Evolutionary conservation across 2,888 invertebrate species (phyloP), one percentile per base, ranked within the genome.

Genomic region (Cybosia mesomella): DNA sequence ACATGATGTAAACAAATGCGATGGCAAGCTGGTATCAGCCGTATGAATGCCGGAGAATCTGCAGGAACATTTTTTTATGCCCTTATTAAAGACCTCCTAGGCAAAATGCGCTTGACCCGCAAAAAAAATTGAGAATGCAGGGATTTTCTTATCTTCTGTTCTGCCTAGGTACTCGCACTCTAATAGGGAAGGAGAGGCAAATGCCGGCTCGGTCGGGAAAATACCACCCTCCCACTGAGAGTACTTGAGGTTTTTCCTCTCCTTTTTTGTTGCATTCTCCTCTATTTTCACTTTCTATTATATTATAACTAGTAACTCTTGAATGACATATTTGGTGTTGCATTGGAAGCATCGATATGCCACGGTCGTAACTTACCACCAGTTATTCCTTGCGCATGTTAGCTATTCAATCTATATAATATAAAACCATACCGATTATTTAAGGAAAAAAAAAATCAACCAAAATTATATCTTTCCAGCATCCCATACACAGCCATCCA

Each of bases 401-500:
- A n/a, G n/a, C n/a, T n/a, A n/a, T n/a, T 43, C 18, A 39, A 2
- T 10, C 39, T 4, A 7, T 18, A 18, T 18, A 11, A 13, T 36
- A 18, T 43, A 43, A 1, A 43, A 43, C 49, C 43, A 39, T 39
- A 39, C 15, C 18, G 5, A 15, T 43, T 18, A n/a, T 43, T 2
- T 18, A 43, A 3, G 18, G 7, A 43, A 1, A 18, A 43, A 43
- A 18, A 43, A 18, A 43, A 18, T 43, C 43, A 43, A 5, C 15
- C 18, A 7, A 1, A 43, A 39, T 4, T 54, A 24, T n/a, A 34
- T 36, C 22, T 55, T 92, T 92, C 65, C 91, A 97, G 97, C 88
- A 97, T 98, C 88, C 97, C 97, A 43, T 98, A 97, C 91, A 97
- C 97, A 64, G 97, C 97, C 72, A 97, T 98, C 83, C 96, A 97